phyloP scores from a whole-genome alignment of 2,113 vertebrate genomes.

The Elephantulus edwardii region DNA sequence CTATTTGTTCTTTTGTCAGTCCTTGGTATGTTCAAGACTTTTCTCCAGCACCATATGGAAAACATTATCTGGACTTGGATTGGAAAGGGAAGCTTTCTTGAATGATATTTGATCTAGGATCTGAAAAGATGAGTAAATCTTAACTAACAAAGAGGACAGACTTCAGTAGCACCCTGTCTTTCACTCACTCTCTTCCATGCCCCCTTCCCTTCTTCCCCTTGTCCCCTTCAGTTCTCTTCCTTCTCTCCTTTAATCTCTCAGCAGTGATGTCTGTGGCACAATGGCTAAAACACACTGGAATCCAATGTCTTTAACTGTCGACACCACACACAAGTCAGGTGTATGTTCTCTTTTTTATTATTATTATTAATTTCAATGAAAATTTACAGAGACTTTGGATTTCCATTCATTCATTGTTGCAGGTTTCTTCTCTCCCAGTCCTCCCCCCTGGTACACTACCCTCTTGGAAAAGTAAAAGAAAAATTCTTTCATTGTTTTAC shows the following conservation, averaged over 20 bases:
- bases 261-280: neutral
- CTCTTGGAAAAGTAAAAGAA: too few relatives aligned
- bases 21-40: too few relatives aligned
- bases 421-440: too few relatives aligned
- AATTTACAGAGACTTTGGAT: too few relatives aligned
- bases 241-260: neutral
- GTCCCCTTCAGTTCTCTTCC: neutral
- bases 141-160: neutral
- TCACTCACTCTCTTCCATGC: neutral
- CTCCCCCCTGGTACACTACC: too few relatives aligned
- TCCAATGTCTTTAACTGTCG: neutral
- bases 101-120: neutral
- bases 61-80: neutral
- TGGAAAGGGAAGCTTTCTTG: neutral
- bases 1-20: too few relatives aligned
- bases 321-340: neutral
- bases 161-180: neutral
- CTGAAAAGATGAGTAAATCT: neutral
- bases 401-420: too few relatives aligned
- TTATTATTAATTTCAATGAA: too few relatives aligned
- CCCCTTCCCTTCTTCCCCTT: fast-evolving
- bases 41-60: too few relatives aligned
- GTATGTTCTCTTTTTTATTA: neutral
- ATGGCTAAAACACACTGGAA: neutral
- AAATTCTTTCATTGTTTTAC: too few relatives aligned